These are phyloP conservation scores for Melanostoma mellinum DNA, from an alignment of 2,888 invertebrate species.

Conservation along the genomic window DNA sequence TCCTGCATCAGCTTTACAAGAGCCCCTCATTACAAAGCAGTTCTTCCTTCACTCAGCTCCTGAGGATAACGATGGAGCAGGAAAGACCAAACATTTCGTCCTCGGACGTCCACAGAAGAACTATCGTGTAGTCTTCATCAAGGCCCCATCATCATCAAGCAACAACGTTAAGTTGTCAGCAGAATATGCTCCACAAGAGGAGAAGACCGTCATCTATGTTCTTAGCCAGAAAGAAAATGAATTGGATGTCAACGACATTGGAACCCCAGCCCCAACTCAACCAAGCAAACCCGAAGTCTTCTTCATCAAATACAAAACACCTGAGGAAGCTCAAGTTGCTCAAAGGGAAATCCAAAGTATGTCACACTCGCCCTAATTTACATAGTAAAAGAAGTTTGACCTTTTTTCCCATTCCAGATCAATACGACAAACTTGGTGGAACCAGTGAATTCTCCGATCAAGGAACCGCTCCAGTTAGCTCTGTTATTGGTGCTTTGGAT, in stretches of 20 bases:
- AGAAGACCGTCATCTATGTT: conserved; percentile 81
- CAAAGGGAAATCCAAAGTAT: conserved; percentile 80
- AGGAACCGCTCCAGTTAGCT: conserved; percentile 77
- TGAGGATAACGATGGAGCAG: conserved; percentile 77
- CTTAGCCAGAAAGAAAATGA: conserved; percentile 79
- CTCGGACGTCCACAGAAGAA: conserved; percentile 79
- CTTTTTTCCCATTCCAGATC: conserved; percentile 72
- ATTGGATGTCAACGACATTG: conserved; percentile 77
- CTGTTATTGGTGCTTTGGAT: conserved; percentile 78
- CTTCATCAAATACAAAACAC: conserved; percentile 81
- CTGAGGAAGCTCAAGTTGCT: conserved; percentile 80
- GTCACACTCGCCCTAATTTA: not conserved
- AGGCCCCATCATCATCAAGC: conserved; percentile 77
- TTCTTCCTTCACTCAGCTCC: conserved; percentile 80
- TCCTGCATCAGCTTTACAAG: conserved; percentile 55
- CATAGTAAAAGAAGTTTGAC: not conserved
- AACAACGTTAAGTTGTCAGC: conserved; percentile 76
- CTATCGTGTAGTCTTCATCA: conserved; percentile 81
- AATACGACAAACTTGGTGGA: conserved; percentile 80
- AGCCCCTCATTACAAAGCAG: conserved; percentile 79
- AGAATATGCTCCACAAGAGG: conserved; percentile 80
- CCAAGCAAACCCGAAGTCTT: conserved; percentile 80
- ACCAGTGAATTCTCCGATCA: conserved; percentile 78
- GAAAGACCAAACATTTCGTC: conserved; percentile 76
- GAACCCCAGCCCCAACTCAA: conserved; percentile 76